Percentiles rank a stretch among this genome's conserved stretches.
Evolutionary conservation across 2,888 invertebrate species (phyloP).

Genomic region (Eristalinus aeneus): DNA sequence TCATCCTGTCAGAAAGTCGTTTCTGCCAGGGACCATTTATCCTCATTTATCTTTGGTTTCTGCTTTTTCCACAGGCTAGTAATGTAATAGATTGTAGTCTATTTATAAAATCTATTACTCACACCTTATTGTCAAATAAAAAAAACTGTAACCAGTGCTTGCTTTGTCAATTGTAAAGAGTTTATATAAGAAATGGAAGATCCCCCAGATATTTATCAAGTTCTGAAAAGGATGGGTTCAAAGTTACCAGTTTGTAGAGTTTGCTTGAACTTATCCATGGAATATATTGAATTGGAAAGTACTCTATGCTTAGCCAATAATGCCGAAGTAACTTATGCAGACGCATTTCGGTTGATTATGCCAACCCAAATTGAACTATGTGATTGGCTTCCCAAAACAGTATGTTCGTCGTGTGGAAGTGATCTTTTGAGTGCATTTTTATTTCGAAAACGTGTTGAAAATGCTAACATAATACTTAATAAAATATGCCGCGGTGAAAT

Average conservation of each 20-base stretch:
- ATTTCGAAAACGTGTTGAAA: conserved; percentile 36
- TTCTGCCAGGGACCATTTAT: no score
- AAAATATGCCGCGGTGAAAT: background rate
- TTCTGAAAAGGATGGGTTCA: conserved; percentile 21
- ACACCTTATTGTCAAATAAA: no score
- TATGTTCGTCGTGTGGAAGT: conserved; percentile 16
- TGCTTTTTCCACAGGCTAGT: no score
- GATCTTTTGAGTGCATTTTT: conserved; percentile 33
- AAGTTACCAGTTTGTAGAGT: conserved; percentile 55
- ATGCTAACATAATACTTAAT: conserved; percentile 15
- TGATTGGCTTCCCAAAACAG: background rate
- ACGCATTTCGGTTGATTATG: conserved; percentile 17
- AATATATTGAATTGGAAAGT: conserved; percentile 51
- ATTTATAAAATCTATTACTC: no score
- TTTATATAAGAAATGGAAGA: conserved; percentile 28
- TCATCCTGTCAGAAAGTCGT: no score
- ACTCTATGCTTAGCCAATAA: conserved; percentile 35
- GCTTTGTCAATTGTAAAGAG: background rate
- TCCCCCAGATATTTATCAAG: conserved; percentile 12
- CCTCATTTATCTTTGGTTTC: no score
- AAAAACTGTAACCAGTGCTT: background rate
- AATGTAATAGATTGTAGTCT: no score
- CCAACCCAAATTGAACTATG: background rate
- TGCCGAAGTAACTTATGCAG: conserved; percentile 21
- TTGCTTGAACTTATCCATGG: conserved; percentile 47